Evolutionary conservation across 1,140 invertebrate genomes (phyloP), one percentile per base, ranked within the genome.

Genomic region (Pemphigus obesinymphae): DNA sequence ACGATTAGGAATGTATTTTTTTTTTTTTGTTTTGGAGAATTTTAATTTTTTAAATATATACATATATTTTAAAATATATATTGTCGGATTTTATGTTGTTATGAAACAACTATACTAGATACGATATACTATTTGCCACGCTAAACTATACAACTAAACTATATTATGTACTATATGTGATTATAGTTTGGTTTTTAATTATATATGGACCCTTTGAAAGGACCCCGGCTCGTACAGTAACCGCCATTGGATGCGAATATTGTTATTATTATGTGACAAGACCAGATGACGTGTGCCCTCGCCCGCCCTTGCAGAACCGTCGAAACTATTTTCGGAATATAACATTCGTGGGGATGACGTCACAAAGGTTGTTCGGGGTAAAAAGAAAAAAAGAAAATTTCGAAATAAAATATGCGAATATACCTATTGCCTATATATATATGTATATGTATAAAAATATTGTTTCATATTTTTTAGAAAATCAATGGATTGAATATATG

Each of bases 251-350:
- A 70, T 70, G 68, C 68, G 68, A 45, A 70, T 70, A 70, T 70
- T 70, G 23, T 70, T 70, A 45, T 70, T 70, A 70, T 45, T 31
- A 63, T 50, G 53, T 80, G 76, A 80, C 76, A 80, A 80, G 76
- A 80, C 23, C 76, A 80, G 76, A 80, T 26, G 76, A 26, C 37
- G 53, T n/a, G 34, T 13, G n/a, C 34, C 76, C 13, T 34, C 68
- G 8, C 37, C 68, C 68, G n/a, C 17, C 37, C 0, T 4, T 4
- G 10, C 43, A 23, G 68, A 3, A 6, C 8, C 3, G 0, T 34
- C 31, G 63, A 68, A 68, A 76, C 50, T 15, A 26, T 15, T 23
- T 37, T n/a, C 20, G 5, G 15, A 20, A 61, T 5, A 72, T 48
- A 40, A 43, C 68, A 37, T 45, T 45, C 23, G 40, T 17, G 29